Evolutionary conservation across 2,797 vertebrate species (phyloP).

Genomic region (Spondyliosoma cantharus): DNA sequence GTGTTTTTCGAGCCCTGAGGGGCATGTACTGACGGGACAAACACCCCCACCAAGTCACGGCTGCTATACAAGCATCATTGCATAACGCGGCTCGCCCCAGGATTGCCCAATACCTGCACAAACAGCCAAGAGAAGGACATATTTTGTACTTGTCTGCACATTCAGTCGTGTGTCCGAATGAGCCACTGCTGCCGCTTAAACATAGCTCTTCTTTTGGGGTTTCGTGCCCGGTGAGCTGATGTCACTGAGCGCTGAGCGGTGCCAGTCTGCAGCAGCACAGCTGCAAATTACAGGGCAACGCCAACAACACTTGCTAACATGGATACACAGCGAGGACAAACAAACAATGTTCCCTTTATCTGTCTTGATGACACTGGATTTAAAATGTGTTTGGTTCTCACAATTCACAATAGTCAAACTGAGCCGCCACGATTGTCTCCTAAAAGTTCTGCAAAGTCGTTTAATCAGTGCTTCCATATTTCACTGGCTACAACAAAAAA

Average conservation of each 20-base stretch:
- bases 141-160: conserved; percentile 6
- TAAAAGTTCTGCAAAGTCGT: not conserved
- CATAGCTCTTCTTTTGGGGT: conserved; percentile 18
- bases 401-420: not conserved
- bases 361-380: not conserved
- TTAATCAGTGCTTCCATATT: not conserved
- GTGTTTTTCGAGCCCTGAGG: conserved; percentile 28
- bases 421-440: not conserved
- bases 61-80: conserved; percentile 22
- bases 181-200: conserved; percentile 31
- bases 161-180: conserved; percentile 8
- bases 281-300: conserved; percentile 63
- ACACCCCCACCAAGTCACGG: conserved; percentile 25
- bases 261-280: conserved; percentile 37
- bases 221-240: conserved; percentile 49
- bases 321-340: conserved; percentile 49
- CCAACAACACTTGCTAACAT: conserved; percentile 42
- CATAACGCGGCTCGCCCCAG: conserved; percentile 38
- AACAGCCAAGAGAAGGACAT: conserved; percentile 25
- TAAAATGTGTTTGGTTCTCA: not conserved
- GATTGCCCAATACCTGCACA: conserved; percentile 49
- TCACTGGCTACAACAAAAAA: conserved; percentile 7
- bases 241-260: conserved; percentile 46
- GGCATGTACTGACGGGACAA: conserved; percentile 44
- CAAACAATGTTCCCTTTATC: conserved; percentile 22